Evolutionary conservation across 1,140 invertebrate species (phyloP).

Genomic region (Sinonovacula constricta): DNA sequence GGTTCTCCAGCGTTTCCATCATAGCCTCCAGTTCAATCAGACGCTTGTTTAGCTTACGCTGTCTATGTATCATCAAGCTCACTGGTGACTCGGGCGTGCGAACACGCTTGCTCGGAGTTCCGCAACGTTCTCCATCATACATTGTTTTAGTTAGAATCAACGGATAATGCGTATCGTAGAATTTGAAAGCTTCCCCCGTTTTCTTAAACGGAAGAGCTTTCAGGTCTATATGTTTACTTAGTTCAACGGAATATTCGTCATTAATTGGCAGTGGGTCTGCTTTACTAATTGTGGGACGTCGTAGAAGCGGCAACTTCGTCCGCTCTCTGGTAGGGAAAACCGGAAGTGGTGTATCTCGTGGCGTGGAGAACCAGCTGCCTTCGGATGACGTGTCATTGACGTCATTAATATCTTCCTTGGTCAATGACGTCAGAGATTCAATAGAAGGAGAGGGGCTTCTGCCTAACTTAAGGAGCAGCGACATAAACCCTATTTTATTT

Average conservation of each 20-base stretch:
- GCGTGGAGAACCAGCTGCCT: too few species aligned
- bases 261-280: slow-evolving; percentile 1
- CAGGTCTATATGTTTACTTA: slow-evolving; percentile 21
- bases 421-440: too few species aligned
- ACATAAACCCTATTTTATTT: too few species aligned
- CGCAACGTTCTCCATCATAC: not conserved
- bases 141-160: slow-evolving; percentile 6
- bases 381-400: not conserved
- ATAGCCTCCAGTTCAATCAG: slow-evolving; percentile 24
- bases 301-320: not conserved
- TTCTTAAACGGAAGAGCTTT: slow-evolving; percentile 37
- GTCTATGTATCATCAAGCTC: slow-evolving; percentile 9
- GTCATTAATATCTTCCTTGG: too few species aligned
- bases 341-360: slow-evolving; percentile 26
- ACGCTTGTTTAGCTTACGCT: slow-evolving; percentile 21
- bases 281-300: slow-evolving; percentile 22
- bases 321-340: slow-evolving; percentile 5
- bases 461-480: too few species aligned
- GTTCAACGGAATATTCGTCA: slow-evolving; percentile 6
- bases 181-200: slow-evolving; percentile 7
- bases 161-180: slow-evolving; percentile 38
- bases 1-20: slow-evolving; percentile 30
- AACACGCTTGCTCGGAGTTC: not conserved
- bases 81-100: slow-evolving; percentile 23
- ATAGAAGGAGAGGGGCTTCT: too few species aligned